Evolutionary conservation across 2,888 invertebrate species (phyloP), one percentile per base, ranked within the genome.

Genomic region (Apamea sordens): DNA sequence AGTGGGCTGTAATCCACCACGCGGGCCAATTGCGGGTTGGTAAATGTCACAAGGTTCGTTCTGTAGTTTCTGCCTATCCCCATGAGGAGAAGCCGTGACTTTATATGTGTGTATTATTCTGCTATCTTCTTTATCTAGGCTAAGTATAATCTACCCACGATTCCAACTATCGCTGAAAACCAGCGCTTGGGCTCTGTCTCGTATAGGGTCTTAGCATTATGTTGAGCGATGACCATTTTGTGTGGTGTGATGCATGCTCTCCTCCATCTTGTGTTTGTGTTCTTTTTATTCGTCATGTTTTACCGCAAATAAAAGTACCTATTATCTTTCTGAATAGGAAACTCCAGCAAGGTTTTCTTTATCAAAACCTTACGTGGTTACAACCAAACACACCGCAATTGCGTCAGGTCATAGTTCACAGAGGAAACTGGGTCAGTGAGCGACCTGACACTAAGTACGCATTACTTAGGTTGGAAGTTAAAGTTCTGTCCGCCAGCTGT

Each of bases 341-440:
- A 28, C 28, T 64, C 21, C 36, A 36, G 36, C 0, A 64, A 36
- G 1, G 53, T 68, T 80, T 73, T 74, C 36, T 82, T 69, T 68
- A 53, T 8, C 21, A 32, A 36, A 67, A 77, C 59, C 2, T 67
- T 28, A 71, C n/a, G 32, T 79, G n/a, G 21, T 56, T 73, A 68
- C 67, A 18, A 36, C 32, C 44, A 83, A 73, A 61, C 36, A 59
- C 56, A 44, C 53, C 11, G 36, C 28, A 15, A 72, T 84, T 44
- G n/a, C 80, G 32, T 73, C 53, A 70, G 72, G 64, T 47, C 74
- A 68, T 59, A 83, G 70, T 67, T 68, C 56, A 71, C 56, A 3
- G 1, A 59, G 50, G 36, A 41, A 84, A 85, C 70, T 85, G 44
- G 84, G 84, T 84, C 70, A 69, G 76, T 13, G 15, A 47, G 53